phyloP scores from a whole-genome alignment of 2,113 vertebrate genomes.

The Dasypus novemcinctus region DNA sequence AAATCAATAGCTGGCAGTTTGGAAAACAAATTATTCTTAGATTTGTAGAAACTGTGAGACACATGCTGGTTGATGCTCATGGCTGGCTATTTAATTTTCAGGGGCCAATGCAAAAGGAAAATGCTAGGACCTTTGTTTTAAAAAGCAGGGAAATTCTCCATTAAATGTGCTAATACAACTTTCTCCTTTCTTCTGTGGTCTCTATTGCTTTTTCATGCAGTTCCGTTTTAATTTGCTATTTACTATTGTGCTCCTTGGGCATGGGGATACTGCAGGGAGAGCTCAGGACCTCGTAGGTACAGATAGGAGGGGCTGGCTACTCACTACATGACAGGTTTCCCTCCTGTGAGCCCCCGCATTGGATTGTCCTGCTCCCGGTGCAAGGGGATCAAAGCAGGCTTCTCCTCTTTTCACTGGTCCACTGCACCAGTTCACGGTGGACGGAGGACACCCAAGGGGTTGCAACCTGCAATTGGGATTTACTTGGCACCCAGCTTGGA shows the following conservation, averaged over 20 bases:
- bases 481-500: not conserved
- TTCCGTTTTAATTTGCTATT: not conserved
- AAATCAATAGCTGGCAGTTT: rapidly evolving
- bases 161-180: not conserved
- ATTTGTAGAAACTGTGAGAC: not conserved
- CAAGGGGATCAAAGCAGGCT: not conserved
- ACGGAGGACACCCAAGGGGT: not conserved
- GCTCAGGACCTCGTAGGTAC: not conserved
- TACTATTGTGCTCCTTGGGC: not conserved
- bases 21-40: not conserved
- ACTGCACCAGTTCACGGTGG: rapidly evolving
- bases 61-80: not conserved
- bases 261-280: too few relatives aligned
- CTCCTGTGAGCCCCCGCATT: not conserved
- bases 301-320: not conserved
- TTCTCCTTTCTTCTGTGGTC: not conserved
- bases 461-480: not conserved
- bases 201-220: not conserved
- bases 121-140: not conserved
- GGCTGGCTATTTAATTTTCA: not conserved
- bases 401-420: not conserved
- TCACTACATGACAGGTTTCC: too few relatives aligned
- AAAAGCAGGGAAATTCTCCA: not conserved
- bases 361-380: too few relatives aligned
- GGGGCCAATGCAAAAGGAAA: not conserved